A percentile compares a stretch with the other conserved stretches of the same genome.
These are phyloP conservation scores for Sceloporus tristichus DNA, from an alignment of 2,113 vertebrate species.

Conservation along the genomic window DNA sequence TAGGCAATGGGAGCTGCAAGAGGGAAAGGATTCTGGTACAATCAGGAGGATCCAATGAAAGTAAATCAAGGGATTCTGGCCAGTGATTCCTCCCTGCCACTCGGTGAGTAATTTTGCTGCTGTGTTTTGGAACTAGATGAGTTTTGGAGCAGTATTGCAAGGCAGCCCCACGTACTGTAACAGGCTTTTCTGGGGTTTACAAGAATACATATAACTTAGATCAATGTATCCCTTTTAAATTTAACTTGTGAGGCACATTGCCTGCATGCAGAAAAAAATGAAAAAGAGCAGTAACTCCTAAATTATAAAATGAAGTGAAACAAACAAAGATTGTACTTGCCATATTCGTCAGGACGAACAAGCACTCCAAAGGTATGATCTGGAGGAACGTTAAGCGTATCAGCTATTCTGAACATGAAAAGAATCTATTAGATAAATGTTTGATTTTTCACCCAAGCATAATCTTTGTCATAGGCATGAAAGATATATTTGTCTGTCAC, in stretches of 20 bases:
- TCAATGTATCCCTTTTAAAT: not conserved
- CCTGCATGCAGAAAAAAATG: not conserved
- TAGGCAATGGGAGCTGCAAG: too few relatives aligned
- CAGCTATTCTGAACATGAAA: constrained; percentile 74
- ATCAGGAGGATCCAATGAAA: too few relatives aligned
- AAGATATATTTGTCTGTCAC: not conserved
- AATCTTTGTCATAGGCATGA: not conserved
- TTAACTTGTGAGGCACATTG: not conserved
- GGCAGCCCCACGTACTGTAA: not conserved
- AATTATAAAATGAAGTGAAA: not conserved
- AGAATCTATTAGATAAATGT: constrained; percentile 42
- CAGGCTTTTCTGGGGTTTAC: not conserved
- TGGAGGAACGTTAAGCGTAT: constrained; percentile 74
- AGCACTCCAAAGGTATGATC: constrained; percentile 75
- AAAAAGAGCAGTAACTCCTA: not conserved
- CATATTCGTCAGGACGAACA: constrained; percentile 58
- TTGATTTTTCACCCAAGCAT: constrained; percentile 35
- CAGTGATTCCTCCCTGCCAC: not conserved
- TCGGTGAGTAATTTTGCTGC: not conserved
- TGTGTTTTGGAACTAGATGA: not conserved
- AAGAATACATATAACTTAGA: not conserved
- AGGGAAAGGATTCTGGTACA: too few relatives aligned
- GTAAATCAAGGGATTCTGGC: too few relatives aligned
- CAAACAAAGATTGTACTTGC: constrained; percentile 66
- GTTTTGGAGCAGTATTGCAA: not conserved